A percentile compares a stretch with the other conserved stretches of the same genome.
Evolutionary conservation across 2,797 vertebrate genomes (phyloP).

Genomic region (Cyclura pinguis): DNA sequence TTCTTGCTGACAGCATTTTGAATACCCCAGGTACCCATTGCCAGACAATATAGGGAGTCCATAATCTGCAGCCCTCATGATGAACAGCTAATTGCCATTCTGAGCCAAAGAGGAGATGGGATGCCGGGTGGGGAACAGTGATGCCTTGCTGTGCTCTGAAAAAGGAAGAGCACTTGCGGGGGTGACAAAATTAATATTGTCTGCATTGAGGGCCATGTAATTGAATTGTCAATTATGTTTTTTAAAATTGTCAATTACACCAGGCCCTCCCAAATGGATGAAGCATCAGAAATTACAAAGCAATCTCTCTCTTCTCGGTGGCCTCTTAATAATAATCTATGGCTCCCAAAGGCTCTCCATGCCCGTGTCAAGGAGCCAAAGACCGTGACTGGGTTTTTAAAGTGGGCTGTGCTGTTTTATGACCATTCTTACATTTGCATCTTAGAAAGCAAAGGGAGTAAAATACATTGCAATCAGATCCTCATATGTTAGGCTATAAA

Average conservation of each 20-base stretch:
- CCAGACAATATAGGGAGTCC: background rate
- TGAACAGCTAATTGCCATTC: constrained; percentile 7
- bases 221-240: constrained; percentile 54
- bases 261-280: constrained; percentile 42
- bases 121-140: background rate
- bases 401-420: constrained; percentile 13
- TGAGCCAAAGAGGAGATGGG: background rate
- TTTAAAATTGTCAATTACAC: constrained; percentile 45
- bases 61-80: background rate
- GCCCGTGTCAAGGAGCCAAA: constrained; percentile 34
- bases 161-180: constrained; percentile 24
- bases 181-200: constrained; percentile 39
- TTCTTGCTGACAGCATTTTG: background rate
- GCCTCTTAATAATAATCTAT: constrained; percentile 51
- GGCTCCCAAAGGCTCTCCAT: constrained; percentile 1
- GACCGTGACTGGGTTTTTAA: constrained; percentile 37
- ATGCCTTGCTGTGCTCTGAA: background rate
- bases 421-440: constrained; percentile 32
- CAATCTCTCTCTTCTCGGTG: constrained; percentile 47
- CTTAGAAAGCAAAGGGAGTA: background rate
- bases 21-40: background rate
- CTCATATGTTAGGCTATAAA: constrained; percentile 11
- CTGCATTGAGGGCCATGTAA: constrained; percentile 40
- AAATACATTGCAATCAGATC: constrained; percentile 10
- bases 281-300: constrained; percentile 43